phyloP scores from a whole-genome alignment of 2,888 invertebrate genomes.

The Tipula lateralis region DNA sequence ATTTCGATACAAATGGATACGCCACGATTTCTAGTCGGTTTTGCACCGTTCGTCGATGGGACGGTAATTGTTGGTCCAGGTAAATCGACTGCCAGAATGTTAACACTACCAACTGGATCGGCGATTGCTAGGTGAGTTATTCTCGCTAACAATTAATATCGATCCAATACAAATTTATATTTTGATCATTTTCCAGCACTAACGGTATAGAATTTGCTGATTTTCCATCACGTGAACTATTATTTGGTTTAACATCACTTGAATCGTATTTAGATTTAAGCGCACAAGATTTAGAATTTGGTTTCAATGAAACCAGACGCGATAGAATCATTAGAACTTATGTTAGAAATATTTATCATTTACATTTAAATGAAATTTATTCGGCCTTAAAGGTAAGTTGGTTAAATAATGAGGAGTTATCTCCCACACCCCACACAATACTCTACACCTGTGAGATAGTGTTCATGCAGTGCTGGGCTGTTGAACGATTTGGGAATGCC shows the following conservation, averaged over 20 bases:
- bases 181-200: conserved; percentile 44
- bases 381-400: conserved; percentile 68
- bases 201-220: conserved; percentile 77
- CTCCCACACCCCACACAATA: no score
- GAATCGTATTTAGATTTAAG: conserved; percentile 78
- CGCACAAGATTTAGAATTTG: conserved; percentile 82
- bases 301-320: conserved; percentile 81
- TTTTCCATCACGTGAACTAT: conserved; percentile 74
- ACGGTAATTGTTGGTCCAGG: conserved; percentile 69
- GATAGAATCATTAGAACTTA: conserved; percentile 85
- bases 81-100: conserved; percentile 42
- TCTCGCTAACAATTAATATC: conserved; percentile 26
- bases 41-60: conserved; percentile 93
- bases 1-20: conserved; percentile 70
- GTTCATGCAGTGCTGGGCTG: no score
- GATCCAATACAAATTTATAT: not conserved
- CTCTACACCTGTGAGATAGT: no score
- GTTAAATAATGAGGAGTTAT: no score
- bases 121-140: conserved; percentile 51
- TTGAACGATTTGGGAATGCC: no score
- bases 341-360: conserved; percentile 90
- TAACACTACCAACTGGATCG: conserved; percentile 47
- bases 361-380: conserved; percentile 91
- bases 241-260: conserved; percentile 78
- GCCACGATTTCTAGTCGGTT: conserved; percentile 79